A percentile compares a stretch with the other conserved stretches of the same genome.
These are phyloP conservation scores for Odontophorus gujanensis DNA, from an alignment of 2,113 vertebrate genomes.

Conservation along the genomic window DNA sequence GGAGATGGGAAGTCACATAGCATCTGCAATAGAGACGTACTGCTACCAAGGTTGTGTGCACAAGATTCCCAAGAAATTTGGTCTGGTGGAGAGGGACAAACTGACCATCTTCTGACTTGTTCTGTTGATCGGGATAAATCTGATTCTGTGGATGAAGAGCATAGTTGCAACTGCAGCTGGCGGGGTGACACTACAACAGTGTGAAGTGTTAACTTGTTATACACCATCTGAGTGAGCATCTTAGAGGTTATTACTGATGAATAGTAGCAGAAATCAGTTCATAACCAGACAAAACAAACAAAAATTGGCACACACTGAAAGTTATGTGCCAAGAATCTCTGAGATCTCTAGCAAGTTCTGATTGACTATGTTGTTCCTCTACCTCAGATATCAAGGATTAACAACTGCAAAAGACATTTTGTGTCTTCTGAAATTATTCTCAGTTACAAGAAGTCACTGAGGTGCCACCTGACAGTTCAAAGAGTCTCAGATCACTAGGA, in stretches of 20 bases:
- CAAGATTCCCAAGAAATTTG: neutral
- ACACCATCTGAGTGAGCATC: neutral
- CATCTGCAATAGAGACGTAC: neutral
- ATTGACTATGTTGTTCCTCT: neutral
- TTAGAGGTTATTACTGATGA: neutral
- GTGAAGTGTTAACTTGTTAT: neutral
- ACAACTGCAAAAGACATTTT: fast-evolving
- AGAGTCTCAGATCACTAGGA: neutral
- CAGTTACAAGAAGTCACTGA: neutral
- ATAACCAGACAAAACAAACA: neutral
- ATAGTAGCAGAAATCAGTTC: neutral
- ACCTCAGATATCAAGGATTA: neutral
- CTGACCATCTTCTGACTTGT: neutral
- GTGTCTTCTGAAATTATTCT: neutral
- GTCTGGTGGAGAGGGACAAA: neutral
- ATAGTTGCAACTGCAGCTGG: fast-evolving
- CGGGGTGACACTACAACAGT: neutral
- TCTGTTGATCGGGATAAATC: neutral
- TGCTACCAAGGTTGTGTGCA: fast-evolving
- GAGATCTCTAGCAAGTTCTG: neutral
- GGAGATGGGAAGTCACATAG: neutral
- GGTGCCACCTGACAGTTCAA: neutral
- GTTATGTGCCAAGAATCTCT: neutral
- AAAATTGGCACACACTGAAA: neutral
- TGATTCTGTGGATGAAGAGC: neutral